Percentiles rank a stretch among this genome's conserved stretches.
Conservation (phyloP, 23 tunicate species). For the Halocynthia aurantium region DNA sequence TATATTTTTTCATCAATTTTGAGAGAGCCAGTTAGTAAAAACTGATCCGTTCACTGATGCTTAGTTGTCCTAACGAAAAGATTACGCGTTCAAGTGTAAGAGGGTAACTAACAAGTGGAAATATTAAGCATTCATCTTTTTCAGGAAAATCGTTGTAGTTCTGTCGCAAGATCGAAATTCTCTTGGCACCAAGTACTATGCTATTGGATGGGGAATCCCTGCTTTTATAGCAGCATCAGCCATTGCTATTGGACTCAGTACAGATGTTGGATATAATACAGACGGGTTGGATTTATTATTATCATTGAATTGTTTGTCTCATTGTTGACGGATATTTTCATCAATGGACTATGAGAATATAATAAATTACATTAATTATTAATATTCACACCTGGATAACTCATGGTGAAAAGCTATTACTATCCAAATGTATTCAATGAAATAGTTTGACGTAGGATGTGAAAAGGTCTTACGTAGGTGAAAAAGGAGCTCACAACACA, state of each 20-base stretch:
- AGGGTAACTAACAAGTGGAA: too few relatives aligned
- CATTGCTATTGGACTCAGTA: background rate
- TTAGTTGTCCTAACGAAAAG: too few relatives aligned
- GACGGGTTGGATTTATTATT: constrained; percentile 14
- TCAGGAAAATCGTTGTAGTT: constrained; percentile 49
- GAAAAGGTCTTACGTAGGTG: background rate
- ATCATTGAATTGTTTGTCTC: background rate
- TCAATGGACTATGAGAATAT: too few relatives aligned
- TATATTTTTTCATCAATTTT: background rate
- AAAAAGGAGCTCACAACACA: background rate
- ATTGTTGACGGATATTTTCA: background rate
- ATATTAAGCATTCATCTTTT: constrained; percentile 2
- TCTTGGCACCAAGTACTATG: constrained; percentile 13
- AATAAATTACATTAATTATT: too few relatives aligned
- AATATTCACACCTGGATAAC: background rate
- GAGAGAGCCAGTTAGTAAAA: background rate
- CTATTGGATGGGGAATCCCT: constrained; percentile 45
- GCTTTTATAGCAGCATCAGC: constrained; percentile 1
- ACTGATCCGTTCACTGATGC: background rate
- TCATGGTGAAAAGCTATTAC: background rate
- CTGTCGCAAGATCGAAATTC: constrained; percentile 21
- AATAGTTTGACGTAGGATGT: too few relatives aligned
- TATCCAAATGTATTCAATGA: too few relatives aligned
- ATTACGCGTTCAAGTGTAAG: too few relatives aligned
- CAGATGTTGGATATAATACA: constrained; percentile 11